Conservation (phyloP, 2,113 vertebrate species). For the Seriola aureovittata region DNA sequence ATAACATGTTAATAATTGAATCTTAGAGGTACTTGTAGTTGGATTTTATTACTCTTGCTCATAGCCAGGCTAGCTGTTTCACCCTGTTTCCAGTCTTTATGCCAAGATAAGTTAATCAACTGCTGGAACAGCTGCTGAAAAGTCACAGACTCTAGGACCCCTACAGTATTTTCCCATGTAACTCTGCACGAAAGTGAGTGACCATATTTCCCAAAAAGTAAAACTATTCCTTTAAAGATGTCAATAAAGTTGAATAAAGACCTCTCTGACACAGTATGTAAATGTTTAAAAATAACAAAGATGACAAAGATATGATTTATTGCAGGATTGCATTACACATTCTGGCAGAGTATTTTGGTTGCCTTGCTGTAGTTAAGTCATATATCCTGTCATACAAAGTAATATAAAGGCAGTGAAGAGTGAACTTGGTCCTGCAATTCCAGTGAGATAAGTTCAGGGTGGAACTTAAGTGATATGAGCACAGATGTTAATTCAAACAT, state of each 20-base stretch:
- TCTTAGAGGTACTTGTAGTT: neutral
- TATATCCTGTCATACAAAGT: conserved; percentile 7
- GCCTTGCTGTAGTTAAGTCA: neutral
- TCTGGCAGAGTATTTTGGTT: neutral
- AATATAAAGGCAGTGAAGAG: conserved; percentile 42
- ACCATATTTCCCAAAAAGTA: neutral
- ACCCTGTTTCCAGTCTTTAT: neutral
- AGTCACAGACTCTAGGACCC: too few relatives aligned
- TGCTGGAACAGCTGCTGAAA: neutral
- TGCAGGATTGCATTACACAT: neutral
- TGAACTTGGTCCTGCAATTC: conserved; percentile 50
- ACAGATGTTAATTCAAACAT: conserved; percentile 35
- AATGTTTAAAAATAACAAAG: neutral
- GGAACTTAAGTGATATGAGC: conserved; percentile 26
- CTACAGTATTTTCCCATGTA: neutral
- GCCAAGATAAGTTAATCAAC: neutral
- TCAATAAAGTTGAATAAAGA: neutral
- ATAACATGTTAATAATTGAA: neutral
- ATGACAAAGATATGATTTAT: neutral
- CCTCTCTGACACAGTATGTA: neutral
- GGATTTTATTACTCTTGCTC: neutral
- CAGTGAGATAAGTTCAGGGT: neutral
- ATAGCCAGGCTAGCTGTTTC: neutral
- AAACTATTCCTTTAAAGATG: neutral
- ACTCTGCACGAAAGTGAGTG: neutral